These are phyloP conservation scores for Eulithis testata DNA, from an alignment of 2,888 invertebrate genomes.

Conservation along the genomic window DNA sequence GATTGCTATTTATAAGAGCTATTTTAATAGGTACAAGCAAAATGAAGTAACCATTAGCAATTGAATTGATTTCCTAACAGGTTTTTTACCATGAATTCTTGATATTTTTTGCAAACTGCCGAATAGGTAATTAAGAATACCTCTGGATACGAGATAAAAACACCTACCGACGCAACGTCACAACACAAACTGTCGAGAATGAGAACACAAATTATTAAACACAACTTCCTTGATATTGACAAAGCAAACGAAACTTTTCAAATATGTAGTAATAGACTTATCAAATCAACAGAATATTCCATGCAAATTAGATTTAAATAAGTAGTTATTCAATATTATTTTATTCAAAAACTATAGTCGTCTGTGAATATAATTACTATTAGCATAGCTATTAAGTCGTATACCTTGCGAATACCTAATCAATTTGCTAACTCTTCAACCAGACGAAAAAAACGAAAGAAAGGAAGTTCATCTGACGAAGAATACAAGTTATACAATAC, in stretches of 20 bases:
- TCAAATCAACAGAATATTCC: not conserved
- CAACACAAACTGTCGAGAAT: too few relatives aligned
- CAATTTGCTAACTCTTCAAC: not conserved
- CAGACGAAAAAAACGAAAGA: not conserved
- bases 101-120: not conserved
- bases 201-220: too few relatives aligned
- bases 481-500: not conserved
- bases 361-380: not conserved
- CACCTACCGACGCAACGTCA: too few relatives aligned
- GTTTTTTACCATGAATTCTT: not conserved
- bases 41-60: conserved; percentile 2
- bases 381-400: not conserved
- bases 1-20: conserved; percentile 3
- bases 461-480: not conserved
- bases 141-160: too few relatives aligned
- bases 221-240: not conserved
- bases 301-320: not conserved
- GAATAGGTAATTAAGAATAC: not conserved
- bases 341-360: not conserved
- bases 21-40: not conserved
- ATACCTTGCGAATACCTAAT: not conserved
- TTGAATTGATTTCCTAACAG: conserved; percentile 7
- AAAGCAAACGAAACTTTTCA: conserved; percentile 1
- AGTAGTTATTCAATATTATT: not conserved
- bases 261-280: not conserved